These are phyloP conservation scores for Aphrophora alni DNA, from an alignment of 2,888 invertebrate species.

Conservation along the genomic window DNA sequence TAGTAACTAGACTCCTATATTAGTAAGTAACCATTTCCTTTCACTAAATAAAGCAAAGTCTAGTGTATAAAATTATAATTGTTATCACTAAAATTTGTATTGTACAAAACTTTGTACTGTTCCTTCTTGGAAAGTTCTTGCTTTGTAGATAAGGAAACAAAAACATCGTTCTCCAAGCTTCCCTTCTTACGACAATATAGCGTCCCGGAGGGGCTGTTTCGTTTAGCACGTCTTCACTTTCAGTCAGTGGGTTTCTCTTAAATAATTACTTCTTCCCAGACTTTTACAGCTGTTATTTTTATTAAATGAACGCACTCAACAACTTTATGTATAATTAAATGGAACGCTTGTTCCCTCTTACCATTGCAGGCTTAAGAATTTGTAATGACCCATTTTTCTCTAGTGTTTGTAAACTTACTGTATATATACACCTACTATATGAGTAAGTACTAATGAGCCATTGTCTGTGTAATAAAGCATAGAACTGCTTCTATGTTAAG, in stretches of 20 bases:
- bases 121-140: background rate
- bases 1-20: too few relatives aligned
- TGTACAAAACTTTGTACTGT: background rate
- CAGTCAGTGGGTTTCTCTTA: background rate
- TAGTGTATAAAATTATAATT: too few relatives aligned
- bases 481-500: too few relatives aligned
- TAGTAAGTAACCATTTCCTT: too few relatives aligned
- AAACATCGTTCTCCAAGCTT: background rate
- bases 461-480: too few relatives aligned
- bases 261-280: background rate
- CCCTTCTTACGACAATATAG: background rate
- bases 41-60: too few relatives aligned
- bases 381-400: too few relatives aligned
- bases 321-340: constrained; percentile 2
- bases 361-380: background rate
- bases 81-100: background rate
- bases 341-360: background rate
- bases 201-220: background rate
- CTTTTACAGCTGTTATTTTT: background rate
- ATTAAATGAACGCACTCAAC: background rate
- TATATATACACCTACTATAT: too few relatives aligned
- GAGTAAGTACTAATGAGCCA: too few relatives aligned
- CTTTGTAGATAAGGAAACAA: background rate
- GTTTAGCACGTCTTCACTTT: background rate
- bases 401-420: too few relatives aligned